Base-by-base conservation (phyloP, 2,888 invertebrate species). In the Troilus luridus region DNA sequence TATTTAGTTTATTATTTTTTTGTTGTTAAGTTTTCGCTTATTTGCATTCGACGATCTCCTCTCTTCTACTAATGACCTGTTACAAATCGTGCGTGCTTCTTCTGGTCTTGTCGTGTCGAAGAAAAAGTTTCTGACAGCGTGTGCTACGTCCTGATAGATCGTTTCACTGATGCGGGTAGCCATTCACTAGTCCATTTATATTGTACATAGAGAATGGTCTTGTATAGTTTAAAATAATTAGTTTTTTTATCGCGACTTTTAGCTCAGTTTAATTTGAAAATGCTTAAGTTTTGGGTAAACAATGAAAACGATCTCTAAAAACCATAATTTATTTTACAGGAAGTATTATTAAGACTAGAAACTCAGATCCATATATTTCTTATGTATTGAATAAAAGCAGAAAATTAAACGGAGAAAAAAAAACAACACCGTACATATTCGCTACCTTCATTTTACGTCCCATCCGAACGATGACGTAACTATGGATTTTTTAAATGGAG, bases 11-110 rank as follows among this genome's bases (percentile, higher is more conserved):
- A 77, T 77, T 41, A 77, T 77, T 19, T 41, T 56, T 85, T 56
- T 67, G 54, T 85, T 85, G 85, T 85, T 85, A 56, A 41, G 72
- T 77, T 85, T 85, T 56, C 56, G 85, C 85, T 85, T n/a, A 58
- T 85, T 85, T 56, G 85, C 85, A 85, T 85, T 10, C 6, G 14
- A 5, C 17, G 72, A 17, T 77, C 72, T 77, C 72, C 41, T 77
- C 72, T 77, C 72, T 77, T 77, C 27, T 77, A 8, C 72, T 77
- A 77, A 77, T 77, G 72, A 77, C 72, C 67, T 67, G 27, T 77
- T 77, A 77, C 72, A 77, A 41, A 77, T 77, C 72, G 27, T 77
- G 72, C 72, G 72, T 77, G 27, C 27, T 41, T 77, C 72, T 77
- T 41, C 72, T 41, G 27, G 41, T 77, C 72, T 17, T 77, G 72